A percentile compares a stretch with the other conserved stretches of the same genome.
Conservation (phyloP, 2,113 vertebrate genomes). For the Caretta caretta region DNA sequence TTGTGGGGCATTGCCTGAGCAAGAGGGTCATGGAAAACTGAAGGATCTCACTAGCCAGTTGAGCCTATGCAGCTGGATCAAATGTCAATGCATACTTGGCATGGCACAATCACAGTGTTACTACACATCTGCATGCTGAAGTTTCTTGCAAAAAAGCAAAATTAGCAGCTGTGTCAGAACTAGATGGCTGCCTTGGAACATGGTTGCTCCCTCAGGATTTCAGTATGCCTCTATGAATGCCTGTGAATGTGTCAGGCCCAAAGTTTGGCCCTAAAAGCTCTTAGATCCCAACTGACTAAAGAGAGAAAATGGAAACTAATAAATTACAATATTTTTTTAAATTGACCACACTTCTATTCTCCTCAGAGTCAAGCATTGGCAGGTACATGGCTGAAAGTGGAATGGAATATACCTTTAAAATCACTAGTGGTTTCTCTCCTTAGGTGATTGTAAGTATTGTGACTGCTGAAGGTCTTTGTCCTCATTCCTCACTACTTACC, state of each 20-base stretch:
- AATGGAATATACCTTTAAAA: neutral
- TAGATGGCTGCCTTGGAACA: neutral
- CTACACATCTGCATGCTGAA: neutral
- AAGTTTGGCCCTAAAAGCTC: neutral
- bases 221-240: neutral
- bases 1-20: neutral
- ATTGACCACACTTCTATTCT: neutral
- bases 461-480: neutral
- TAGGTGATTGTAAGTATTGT: neutral
- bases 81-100: neutral
- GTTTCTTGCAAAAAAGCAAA: constrained; percentile 4
- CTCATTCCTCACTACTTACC: neutral
- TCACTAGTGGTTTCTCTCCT: neutral
- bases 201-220: neutral
- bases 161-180: neutral
- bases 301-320: neutral
- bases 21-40: neutral
- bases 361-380: neutral
- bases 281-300: neutral
- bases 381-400: neutral
- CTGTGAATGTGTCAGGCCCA: neutral
- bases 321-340: neutral
- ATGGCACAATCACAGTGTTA: neutral
- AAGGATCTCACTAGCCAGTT: neutral
- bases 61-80: neutral